Evolutionary conservation across 2,797 vertebrate species (phyloP).

Genomic region (Enteromius anoplus): DNA sequence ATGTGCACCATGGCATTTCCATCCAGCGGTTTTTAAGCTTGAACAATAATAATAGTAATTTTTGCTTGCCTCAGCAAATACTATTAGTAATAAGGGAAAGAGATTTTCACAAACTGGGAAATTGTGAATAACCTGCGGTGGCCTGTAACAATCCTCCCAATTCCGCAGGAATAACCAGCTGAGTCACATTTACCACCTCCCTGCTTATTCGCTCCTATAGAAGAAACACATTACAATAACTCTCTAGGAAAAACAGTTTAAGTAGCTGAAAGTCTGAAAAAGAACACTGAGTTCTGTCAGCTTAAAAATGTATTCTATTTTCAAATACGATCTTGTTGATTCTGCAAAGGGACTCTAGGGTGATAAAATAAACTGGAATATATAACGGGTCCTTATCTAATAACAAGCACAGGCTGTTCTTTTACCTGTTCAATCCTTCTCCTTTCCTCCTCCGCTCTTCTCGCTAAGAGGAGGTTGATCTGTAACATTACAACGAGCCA

Average conservation of each 20-base stretch:
- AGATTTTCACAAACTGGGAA: conserved; percentile 7
- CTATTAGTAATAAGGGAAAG: background rate
- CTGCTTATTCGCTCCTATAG: conserved; percentile 75
- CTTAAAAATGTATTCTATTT: background rate
- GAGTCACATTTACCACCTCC: conserved; percentile 76
- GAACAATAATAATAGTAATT: background rate
- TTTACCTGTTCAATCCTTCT: conserved; percentile 71
- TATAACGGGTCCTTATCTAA: background rate
- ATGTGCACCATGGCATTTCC: no score
- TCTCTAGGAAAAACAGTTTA: background rate
- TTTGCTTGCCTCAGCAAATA: background rate
- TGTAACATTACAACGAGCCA: conserved; percentile 46
- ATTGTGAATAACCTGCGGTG: conserved; percentile 67
- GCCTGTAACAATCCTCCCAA: conserved; percentile 72
- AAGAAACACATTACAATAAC: background rate
- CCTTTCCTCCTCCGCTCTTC: conserved; percentile 70
- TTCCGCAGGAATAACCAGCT: conserved; percentile 75
- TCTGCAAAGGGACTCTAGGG: background rate
- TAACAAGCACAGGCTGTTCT: conserved; percentile 4
- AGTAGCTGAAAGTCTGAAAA: conserved; percentile 1
- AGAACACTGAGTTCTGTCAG: conserved; percentile 1
- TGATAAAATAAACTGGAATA: background rate
- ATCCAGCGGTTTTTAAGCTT: background rate
- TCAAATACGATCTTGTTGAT: background rate
- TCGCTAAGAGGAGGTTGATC: conserved; percentile 75